Base-by-base conservation (phyloP, 2,113 vertebrate species). In the Chlorodrepanis virens region DNA sequence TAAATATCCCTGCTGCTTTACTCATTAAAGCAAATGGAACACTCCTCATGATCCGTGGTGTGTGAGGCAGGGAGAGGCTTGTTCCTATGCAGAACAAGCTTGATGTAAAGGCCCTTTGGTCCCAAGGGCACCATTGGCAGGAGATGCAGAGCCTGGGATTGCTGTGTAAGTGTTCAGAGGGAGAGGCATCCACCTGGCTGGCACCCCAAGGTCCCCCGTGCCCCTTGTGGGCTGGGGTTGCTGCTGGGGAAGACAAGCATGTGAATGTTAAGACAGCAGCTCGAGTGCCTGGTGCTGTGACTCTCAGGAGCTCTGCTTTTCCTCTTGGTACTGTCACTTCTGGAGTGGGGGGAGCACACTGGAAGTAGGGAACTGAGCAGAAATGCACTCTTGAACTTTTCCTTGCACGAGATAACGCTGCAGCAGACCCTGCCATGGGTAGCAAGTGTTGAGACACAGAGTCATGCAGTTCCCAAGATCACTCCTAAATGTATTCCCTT, bases 81-180 rank as follows among this genome's bases (percentile, higher is more conserved):
- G 31, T 50, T 65, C 40, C 56, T 81, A 19, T n/a, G 35, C 44
- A 63, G 60, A 80, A 1, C 11, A 40, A n/a, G 39, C 45, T 63
- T 45, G 31, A 3, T 65, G 49, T 57, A 42, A 84, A 81, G 21
- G 29, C 2, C 1, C 0, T 2, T 53, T 81, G 76, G 14, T 81
- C 37, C 39, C 21, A 14, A 40, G 65, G 49, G 35, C 31, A 49
- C 22, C 0, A 0, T n/a, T 67, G 77, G 31, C 40, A 45, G 57
- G 39, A 81, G 47, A 33, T 84, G 69, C 40, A 49, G 74, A 47
- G 29, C 31, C 44, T 28, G 42, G 27, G 3, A 5, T 71, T 0
- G 0, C 17, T 77, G 3, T 1, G 0, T 23, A 14, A 60, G n/a
- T 1, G 5, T 21, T 80, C 2, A 14, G 44, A 59, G 52, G 54